Percentiles rank a stretch among this genome's conserved stretches.
Evolutionary conservation across 2,888 invertebrate genomes (phyloP).

Genomic region (Dorcus parallelipipedus): DNA sequence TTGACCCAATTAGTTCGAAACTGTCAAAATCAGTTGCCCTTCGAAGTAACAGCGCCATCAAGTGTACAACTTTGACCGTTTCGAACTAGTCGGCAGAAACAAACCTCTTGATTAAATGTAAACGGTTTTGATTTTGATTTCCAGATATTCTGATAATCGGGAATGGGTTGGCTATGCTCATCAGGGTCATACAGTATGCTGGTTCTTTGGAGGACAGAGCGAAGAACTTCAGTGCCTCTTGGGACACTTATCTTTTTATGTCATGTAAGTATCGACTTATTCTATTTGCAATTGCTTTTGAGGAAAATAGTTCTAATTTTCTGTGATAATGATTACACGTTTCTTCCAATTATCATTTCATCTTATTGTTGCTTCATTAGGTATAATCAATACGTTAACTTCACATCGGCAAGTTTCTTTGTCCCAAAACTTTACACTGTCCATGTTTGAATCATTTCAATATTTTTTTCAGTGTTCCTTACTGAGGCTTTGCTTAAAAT

Average conservation of each 20-base stretch:
- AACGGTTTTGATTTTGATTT: slow-evolving; percentile 28
- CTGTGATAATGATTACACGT: no score
- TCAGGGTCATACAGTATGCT: slow-evolving; percentile 64
- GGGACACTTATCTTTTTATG: slow-evolving; percentile 74
- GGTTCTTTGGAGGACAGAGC: slow-evolving; percentile 61
- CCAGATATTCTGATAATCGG: slow-evolving; percentile 68
- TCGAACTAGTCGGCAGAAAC: not conserved
- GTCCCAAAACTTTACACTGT: no score
- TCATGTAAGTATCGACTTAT: slow-evolving; percentile 52
- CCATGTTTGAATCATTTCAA: no score
- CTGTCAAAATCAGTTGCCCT: not conserved
- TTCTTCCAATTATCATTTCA: no score
- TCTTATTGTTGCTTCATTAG: no score
- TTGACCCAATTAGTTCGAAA: not conserved
- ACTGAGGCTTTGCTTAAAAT: slow-evolving; percentile 71
- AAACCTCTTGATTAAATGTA: not conserved
- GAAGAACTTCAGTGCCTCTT: slow-evolving; percentile 64
- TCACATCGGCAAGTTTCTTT: no score
- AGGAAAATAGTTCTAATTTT: no score
- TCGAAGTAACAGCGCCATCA: no score
- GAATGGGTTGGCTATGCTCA: slow-evolving; percentile 72
- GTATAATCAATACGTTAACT: no score
- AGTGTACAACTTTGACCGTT: no score
- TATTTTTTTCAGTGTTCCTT: slow-evolving; percentile 63
- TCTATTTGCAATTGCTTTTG: no score